These are phyloP conservation scores for Stigmatopora argus DNA, from an alignment of 2,113 vertebrate genomes.

Conservation along the genomic window DNA sequence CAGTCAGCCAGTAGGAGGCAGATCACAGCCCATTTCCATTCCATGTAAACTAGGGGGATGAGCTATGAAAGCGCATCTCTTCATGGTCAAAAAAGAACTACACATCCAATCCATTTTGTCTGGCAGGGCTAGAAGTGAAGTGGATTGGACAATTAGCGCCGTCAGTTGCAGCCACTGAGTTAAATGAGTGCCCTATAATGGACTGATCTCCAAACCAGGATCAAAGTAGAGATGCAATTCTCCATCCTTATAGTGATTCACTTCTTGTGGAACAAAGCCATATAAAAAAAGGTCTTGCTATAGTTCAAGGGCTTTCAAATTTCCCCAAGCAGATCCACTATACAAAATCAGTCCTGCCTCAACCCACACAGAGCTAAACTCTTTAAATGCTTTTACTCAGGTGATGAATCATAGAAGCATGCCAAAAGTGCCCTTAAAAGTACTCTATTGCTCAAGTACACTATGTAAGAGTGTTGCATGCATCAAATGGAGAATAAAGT, in stretches of 20 bases:
- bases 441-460: slow-evolving; percentile 29
- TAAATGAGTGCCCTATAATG: not conserved
- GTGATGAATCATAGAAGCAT: slow-evolving; percentile 45
- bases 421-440: slow-evolving; percentile 48
- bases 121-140: too few relatives aligned
- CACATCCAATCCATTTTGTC: too few relatives aligned
- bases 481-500: slow-evolving; percentile 2
- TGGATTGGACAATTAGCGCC: too few relatives aligned
- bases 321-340: slow-evolving; percentile 14
- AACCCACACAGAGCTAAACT: slow-evolving; percentile 20
- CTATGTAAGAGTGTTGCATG: slow-evolving; percentile 10
- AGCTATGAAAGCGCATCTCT: too few relatives aligned
- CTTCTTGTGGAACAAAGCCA: slow-evolving; percentile 15
- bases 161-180: too few relatives aligned
- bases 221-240: not conserved
- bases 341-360: slow-evolving; percentile 18
- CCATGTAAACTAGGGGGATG: too few relatives aligned
- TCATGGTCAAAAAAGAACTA: too few relatives aligned
- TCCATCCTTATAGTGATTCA: slow-evolving; percentile 9
- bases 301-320: not conserved
- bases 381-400: slow-evolving; percentile 43
- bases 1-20: too few relatives aligned
- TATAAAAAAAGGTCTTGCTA: not conserved
- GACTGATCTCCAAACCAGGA: not conserved
- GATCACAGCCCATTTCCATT: too few relatives aligned